These are phyloP conservation scores for Dinocampus coccinellae DNA, from an alignment of 2,888 invertebrate genomes.

Conservation along the genomic window DNA sequence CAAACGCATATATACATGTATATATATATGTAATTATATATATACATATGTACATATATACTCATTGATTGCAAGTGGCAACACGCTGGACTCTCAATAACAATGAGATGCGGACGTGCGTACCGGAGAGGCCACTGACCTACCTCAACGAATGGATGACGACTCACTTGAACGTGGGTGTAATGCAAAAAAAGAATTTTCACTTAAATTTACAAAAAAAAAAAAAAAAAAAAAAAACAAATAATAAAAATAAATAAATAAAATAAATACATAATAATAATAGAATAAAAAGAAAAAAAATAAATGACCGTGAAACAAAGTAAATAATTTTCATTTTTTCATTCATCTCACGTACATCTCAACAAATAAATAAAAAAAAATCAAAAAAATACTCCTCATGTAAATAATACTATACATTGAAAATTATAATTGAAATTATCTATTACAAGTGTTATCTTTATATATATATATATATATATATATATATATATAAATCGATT, in stretches of 20 bases:
- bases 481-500: neutral
- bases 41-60: neutral
- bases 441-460: too few relatives aligned
- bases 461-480: too few relatives aligned
- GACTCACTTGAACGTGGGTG: constrained; percentile 37
- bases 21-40: neutral
- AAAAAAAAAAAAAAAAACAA: too few relatives aligned
- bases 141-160: constrained; percentile 35
- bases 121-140: constrained; percentile 44
- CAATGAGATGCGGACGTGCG: constrained; percentile 14
- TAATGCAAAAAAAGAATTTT: neutral
- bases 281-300: neutral
- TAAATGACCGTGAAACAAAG: neutral
- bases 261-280: too few relatives aligned
- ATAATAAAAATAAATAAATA: too few relatives aligned
- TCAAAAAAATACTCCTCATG: too few relatives aligned
- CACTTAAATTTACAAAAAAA: neutral
- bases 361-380: too few relatives aligned
- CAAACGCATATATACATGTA: neutral
- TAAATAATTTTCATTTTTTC: neutral
- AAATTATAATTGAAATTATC: too few relatives aligned
- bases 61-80: constrained; percentile 14
- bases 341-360: neutral
- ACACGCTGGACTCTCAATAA: constrained; percentile 10
- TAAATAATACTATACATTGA: too few relatives aligned